Percentiles rank a stretch among this genome's conserved stretches.
These are phyloP conservation scores for Origma solitaria DNA, from an alignment of 2,113 vertebrate species.

Conservation along the genomic window DNA sequence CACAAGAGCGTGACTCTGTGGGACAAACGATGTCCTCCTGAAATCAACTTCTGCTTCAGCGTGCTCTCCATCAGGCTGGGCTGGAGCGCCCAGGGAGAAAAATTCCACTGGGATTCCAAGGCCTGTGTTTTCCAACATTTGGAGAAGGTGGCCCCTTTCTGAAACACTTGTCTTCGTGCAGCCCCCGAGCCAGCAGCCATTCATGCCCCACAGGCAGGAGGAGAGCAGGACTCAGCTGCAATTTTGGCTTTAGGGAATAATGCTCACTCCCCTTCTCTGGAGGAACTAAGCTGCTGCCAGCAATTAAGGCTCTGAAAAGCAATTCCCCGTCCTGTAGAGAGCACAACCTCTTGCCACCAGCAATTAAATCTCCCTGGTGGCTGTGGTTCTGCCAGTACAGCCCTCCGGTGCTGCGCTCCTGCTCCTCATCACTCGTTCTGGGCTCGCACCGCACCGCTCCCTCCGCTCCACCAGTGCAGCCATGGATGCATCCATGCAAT, in stretches of 20 bases:
- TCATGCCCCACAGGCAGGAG: not conserved
- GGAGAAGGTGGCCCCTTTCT: not conserved
- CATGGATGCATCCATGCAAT: not conserved
- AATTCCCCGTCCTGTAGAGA: not conserved
- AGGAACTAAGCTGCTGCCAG: constrained; percentile 15
- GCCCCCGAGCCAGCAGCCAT: not conserved
- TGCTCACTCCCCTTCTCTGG: not conserved
- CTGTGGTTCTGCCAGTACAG: not conserved
- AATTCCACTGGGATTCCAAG: not conserved
- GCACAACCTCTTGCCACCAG: not conserved
- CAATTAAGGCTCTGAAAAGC: not conserved
- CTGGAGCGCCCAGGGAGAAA: not conserved
- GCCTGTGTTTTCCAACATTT: not conserved
- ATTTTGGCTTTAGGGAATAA: not conserved
- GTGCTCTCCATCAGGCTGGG: not conserved
- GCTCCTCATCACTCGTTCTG: not conserved
- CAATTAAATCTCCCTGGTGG: not conserved
- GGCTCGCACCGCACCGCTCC: not conserved
- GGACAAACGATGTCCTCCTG: not conserved
- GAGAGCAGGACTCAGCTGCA: not conserved
- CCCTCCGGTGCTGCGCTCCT: not conserved
- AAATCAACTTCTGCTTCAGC: not conserved
- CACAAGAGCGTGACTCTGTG: rapidly evolving
- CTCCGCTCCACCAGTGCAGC: not conserved
- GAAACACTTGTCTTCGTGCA: not conserved